Percentiles rank a stretch among this genome's conserved stretches.
Conservation (phyloP, 35 echinoderm and acorn worm genomes). For the Anneissia japonica region DNA sequence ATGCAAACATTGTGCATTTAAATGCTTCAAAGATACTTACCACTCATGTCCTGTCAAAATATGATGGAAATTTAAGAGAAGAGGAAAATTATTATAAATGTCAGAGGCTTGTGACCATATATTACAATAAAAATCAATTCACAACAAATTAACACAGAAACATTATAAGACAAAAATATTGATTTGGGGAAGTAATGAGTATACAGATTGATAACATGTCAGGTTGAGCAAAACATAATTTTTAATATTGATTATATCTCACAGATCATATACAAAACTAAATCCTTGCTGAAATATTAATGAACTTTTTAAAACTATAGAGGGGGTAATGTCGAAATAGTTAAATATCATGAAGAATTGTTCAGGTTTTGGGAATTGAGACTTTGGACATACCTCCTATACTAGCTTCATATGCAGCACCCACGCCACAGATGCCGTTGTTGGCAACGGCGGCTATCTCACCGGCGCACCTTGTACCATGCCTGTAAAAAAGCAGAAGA, state of each 20-base stretch:
- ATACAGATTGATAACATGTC: no score
- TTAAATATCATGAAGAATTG: neutral
- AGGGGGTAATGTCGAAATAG: neutral
- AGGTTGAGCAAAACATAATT: no score
- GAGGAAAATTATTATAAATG: neutral
- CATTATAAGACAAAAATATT: no score
- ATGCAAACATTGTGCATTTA: no score
- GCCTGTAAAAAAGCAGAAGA: slow-evolving; percentile 41
- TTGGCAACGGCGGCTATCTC: slow-evolving; percentile 81
- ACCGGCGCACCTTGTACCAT: slow-evolving; percentile 90
- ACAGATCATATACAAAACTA: no score
- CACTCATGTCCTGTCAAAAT: neutral
- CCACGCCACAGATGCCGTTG: slow-evolving; percentile 95
- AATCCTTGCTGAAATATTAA: no score
- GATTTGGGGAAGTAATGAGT: no score
- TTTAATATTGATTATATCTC: no score
- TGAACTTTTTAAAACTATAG: neutral
- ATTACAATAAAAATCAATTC: no score
- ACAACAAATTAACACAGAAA: no score
- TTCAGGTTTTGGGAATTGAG: neutral
- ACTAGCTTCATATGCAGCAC: slow-evolving; percentile 69
- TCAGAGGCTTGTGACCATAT: neutral
- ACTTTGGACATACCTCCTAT: slow-evolving; percentile 66
- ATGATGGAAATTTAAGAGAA: neutral
- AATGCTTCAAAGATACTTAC: neutral